Percentiles rank a stretch among this genome's conserved stretches.
Evolutionary conservation across 2,113 vertebrate species (phyloP).

Genomic region (Emydura subglobosa): DNA sequence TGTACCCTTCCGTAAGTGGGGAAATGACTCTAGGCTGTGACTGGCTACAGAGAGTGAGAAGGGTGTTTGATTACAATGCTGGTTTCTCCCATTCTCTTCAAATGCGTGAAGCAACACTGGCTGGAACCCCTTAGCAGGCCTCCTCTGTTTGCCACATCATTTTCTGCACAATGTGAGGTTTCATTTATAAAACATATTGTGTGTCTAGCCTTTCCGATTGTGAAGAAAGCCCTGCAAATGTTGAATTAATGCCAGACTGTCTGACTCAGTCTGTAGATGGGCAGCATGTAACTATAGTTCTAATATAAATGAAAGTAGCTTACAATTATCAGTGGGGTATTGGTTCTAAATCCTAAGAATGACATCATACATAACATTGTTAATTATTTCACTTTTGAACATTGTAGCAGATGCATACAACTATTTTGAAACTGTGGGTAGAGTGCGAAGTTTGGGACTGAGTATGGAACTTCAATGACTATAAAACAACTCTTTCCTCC

Average conservation of each 20-base stretch:
- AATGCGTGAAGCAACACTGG: neutral
- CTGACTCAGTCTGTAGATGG: too few species aligned
- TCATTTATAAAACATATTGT: neutral
- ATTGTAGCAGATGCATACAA: too few species aligned
- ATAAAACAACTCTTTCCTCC: neutral
- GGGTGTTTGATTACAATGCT: neutral
- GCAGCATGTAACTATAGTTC: too few species aligned
- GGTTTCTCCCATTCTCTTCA: neutral
- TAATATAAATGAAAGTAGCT: too few species aligned
- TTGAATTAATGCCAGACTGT: neutral
- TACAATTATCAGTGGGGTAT: too few species aligned
- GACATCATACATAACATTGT: too few species aligned
- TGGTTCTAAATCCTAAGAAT: too few species aligned
- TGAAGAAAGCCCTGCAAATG: neutral
- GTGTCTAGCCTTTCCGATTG: neutral
- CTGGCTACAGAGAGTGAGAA: too few species aligned
- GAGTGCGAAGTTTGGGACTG: too few species aligned
- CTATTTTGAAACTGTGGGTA: too few species aligned
- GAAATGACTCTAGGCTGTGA: neutral
- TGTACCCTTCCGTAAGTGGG: neutral
- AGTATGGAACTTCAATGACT: neutral
- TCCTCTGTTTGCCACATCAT: neutral
- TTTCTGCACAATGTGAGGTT: neutral
- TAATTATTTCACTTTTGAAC: too few species aligned
- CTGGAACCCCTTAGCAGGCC: neutral